Percentiles rank a stretch among this genome's conserved stretches.
phyloP scores from a whole-genome alignment of 2,888 invertebrate genomes.

The Calephelis perditalis region DNA sequence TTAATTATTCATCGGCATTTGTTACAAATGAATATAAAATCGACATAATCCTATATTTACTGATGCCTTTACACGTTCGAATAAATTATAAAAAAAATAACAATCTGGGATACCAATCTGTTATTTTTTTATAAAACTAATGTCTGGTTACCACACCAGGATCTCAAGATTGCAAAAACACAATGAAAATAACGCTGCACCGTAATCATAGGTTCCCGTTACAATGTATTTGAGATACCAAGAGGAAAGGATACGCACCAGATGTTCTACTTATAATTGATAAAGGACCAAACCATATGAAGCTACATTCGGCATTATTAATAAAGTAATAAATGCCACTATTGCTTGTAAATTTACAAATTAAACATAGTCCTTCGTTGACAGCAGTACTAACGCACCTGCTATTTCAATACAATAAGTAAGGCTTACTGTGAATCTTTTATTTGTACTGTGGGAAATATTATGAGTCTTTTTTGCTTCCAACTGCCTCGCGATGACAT shows the following conservation, averaged over 20 bases:
- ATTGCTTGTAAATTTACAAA: conserved; percentile 9
- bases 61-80: too few relatives aligned
- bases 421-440: conserved; percentile 48
- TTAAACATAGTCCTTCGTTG: conserved; percentile 3
- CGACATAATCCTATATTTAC: too few relatives aligned
- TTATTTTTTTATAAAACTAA: too few relatives aligned
- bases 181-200: conserved; percentile 3
- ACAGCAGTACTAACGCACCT: conserved; percentile 42
- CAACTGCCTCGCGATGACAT: conserved; percentile 30
- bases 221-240: conserved; percentile 10
- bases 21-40: too few relatives aligned
- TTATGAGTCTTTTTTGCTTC: conserved; percentile 32
- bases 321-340: not conserved
- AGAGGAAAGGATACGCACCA: conserved; percentile 15
- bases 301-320: conserved; percentile 1
- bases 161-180: conserved; percentile 8
- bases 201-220: conserved; percentile 14
- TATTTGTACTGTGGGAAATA: conserved; percentile 55
- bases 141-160: too few relatives aligned
- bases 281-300: not conserved
- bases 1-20: too few relatives aligned
- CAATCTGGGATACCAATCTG: too few relatives aligned
- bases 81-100: too few relatives aligned
- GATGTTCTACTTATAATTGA: conserved; percentile 13
- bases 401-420: conserved; percentile 42